A percentile compares a stretch with the other conserved stretches of the same genome.
Conservation (phyloP, 2,797 vertebrate species). For the Galaxias olidus region DNA sequence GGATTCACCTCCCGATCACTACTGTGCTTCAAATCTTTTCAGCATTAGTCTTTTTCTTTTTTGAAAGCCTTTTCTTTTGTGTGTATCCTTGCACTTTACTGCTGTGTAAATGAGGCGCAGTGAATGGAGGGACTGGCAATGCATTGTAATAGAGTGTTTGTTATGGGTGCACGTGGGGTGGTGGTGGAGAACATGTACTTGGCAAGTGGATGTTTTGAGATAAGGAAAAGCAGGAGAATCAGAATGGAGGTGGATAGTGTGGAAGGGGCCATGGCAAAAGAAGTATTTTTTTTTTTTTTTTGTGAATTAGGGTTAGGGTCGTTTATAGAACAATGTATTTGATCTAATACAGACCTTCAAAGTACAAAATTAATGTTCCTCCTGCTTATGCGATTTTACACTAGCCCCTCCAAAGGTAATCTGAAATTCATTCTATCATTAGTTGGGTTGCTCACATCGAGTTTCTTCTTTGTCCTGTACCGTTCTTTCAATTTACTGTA, state of each 20-base stretch:
- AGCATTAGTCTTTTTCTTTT: constrained; percentile 43
- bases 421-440: constrained; percentile 34
- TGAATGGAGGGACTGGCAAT: constrained; percentile 62
- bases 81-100: constrained; percentile 84
- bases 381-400: constrained; percentile 48
- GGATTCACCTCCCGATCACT: constrained; percentile 38
- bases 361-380: constrained; percentile 34
- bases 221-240: constrained; percentile 76
- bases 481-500: constrained; percentile 44
- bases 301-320: constrained; percentile 15
- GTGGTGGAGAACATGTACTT: constrained; percentile 51
- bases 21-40: constrained; percentile 53
- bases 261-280: constrained; percentile 46
- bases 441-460: constrained; percentile 22
- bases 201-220: constrained; percentile 64
- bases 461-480: constrained; percentile 22
- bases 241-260: constrained; percentile 39
- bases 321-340: constrained; percentile 10
- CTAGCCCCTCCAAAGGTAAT: constrained; percentile 47
- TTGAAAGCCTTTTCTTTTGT: constrained; percentile 41
- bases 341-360: constrained; percentile 15
- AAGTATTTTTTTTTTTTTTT: constrained; percentile 34
- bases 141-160: constrained; percentile 51
- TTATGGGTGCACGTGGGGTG: constrained; percentile 50
- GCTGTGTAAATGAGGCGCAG: constrained; percentile 73